Evolutionary conservation across 2,113 vertebrate genomes (phyloP).

Genomic region (Symphodus melops): DNA sequence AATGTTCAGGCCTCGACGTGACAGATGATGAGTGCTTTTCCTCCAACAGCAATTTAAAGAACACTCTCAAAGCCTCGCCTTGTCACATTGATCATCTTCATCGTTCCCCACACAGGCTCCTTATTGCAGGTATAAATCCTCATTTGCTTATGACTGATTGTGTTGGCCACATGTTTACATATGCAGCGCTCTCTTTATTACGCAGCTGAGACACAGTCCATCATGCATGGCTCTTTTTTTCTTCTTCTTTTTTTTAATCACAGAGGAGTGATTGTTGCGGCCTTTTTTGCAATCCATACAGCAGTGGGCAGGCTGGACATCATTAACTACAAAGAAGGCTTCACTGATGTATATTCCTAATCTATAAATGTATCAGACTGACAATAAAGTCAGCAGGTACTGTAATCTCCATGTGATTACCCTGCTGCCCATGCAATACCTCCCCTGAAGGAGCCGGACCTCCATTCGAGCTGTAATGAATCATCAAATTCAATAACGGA

Average conservation of each 20-base stretch:
- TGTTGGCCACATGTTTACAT: conserved; percentile 71
- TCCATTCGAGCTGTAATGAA: conserved; percentile 70
- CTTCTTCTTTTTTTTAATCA: conserved; percentile 69
- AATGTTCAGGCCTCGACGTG: conserved; percentile 14
- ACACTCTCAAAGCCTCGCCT: conserved; percentile 27
- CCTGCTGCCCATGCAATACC: conserved; percentile 74
- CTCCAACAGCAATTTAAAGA: conserved; percentile 49
- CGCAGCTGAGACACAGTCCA: conserved; percentile 49
- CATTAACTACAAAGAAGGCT: conserved; percentile 63
- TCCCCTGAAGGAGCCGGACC: conserved; percentile 69
- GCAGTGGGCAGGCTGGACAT: conserved; percentile 63
- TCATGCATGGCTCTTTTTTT: conserved; percentile 58
- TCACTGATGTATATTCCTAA: conserved; percentile 77
- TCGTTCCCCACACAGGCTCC: conserved; percentile 52
- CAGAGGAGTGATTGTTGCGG: conserved; percentile 56
- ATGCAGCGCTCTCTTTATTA: conserved; percentile 69
- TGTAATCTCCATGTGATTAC: conserved; percentile 74
- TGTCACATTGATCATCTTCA: conserved; percentile 65
- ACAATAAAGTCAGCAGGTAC: conserved; percentile 74
- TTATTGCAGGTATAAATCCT: conserved; percentile 82
- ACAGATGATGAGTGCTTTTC: conserved; percentile 42
- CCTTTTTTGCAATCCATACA: conserved; percentile 66
- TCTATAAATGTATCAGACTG: conserved; percentile 70
- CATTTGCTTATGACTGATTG: conserved; percentile 73
- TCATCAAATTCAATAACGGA: conserved; percentile 76